Conservation (phyloP, 1,140 invertebrate species). For the Maniola jurtina region DNA sequence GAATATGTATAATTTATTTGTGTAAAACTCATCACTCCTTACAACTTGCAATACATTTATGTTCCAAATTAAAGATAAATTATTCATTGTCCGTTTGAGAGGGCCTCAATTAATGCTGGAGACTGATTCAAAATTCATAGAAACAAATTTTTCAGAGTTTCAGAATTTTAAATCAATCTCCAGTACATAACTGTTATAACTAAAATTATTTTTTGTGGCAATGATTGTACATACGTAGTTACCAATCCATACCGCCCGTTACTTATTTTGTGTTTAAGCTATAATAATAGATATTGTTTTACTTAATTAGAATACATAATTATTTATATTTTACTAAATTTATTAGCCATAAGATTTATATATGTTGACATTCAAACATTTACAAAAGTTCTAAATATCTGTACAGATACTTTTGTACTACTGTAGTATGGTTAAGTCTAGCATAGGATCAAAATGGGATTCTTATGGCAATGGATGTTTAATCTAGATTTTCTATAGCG, state of each 20-base stretch:
- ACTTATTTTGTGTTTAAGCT: slow-evolving; percentile 26
- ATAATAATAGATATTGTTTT: slow-evolving; percentile 18
- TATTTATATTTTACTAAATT: slow-evolving; percentile 18
- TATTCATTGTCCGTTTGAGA: background rate
- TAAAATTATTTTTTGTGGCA: slow-evolving; percentile 8
- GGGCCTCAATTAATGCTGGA: background rate
- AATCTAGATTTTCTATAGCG: no score
- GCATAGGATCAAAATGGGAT: no score
- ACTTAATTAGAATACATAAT: slow-evolving; percentile 18
- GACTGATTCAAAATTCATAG: background rate
- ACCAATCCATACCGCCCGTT: slow-evolving; percentile 29
- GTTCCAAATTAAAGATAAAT: background rate
- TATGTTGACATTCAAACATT: slow-evolving; percentile 7
- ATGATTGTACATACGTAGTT: slow-evolving; percentile 25
- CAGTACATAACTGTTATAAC: background rate
- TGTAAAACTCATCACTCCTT: no score
- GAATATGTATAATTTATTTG: no score
- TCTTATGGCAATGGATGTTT: no score
- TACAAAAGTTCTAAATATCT: background rate
- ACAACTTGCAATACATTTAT: no score
- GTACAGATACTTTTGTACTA: background rate
- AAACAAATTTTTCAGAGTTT: background rate
- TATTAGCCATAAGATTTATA: slow-evolving; percentile 1
- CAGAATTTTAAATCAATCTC: background rate
- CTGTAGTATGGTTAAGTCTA: no score